Evolutionary conservation across 2,888 invertebrate species (phyloP).

Genomic region (Sinopyrophorus schimmeli): DNA sequence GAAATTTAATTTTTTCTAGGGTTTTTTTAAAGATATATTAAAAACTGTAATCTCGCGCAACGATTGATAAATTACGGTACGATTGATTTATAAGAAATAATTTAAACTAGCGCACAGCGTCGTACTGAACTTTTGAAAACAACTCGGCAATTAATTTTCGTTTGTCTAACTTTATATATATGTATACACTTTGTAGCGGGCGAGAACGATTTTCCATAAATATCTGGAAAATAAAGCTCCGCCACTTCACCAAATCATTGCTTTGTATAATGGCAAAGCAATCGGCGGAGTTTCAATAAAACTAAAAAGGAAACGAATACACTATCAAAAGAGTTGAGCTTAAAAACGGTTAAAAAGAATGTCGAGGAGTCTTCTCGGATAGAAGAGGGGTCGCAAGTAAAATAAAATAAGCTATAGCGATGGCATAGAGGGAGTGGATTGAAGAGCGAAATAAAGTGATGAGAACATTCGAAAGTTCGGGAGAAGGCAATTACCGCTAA

Average conservation of each 20-base stretch:
- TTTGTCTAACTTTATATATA: conserved; percentile 8
- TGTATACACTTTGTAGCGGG: conserved; percentile 2
- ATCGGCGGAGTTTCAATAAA: conserved; percentile 28
- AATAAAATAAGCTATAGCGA: too few relatives aligned
- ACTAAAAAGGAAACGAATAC: conserved; percentile 46
- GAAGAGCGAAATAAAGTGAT: conserved; percentile 52
- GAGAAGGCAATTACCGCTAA: conserved; percentile 49
- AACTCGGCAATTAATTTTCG: conserved; percentile 16
- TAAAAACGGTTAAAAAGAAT: conserved; percentile 48
- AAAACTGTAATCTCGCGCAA: not conserved
- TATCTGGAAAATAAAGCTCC: conserved; percentile 16
- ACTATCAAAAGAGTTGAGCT: conserved; percentile 50
- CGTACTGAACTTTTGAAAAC: conserved; percentile 11
- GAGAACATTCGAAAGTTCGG: conserved; percentile 50
- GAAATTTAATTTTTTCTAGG: conserved; percentile 17
- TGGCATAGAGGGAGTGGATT: conserved; percentile 52
- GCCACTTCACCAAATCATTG: not conserved
- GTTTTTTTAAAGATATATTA: conserved; percentile 10
- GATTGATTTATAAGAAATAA: conserved; percentile 5
- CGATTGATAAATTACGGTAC: conserved; percentile 14
- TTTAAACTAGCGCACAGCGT: not conserved
- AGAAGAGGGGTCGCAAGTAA: too few relatives aligned
- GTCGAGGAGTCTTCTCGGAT: too few relatives aligned
- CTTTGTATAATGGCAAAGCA: conserved; percentile 9
- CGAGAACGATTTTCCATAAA: conserved; percentile 16